Evolutionary conservation across 2,888 invertebrate genomes (phyloP), one percentile per base, ranked within the genome.

Genomic region (Rhagonycha fulva): DNA sequence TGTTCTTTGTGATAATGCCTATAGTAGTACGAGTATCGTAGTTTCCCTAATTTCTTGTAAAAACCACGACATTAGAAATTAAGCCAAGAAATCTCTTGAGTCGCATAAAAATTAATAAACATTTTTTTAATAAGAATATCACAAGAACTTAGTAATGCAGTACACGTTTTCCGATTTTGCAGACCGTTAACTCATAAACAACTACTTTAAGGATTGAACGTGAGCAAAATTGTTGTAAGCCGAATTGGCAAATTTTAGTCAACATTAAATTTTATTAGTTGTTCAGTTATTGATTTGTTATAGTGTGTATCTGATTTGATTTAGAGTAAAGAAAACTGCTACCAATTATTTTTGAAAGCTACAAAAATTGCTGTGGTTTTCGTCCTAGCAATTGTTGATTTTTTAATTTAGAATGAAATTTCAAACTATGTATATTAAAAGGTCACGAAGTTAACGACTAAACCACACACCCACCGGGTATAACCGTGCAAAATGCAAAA

Each of bases 141-240:
- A 47, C 7, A 47, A 47, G 68, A 70, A 71, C 71, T 78, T 72
- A n/a, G 26, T 66, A 76, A 79, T 79, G 70, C 78, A 28, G 68
- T 72, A 74, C 78, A 76, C 78, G 77, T 78, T 71, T 61, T 69
- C 62, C 72, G 74, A 73, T 78, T 74, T 78, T 76, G 73, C 75
- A 74, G 70, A 30, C 78, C 70, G 76, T 79, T 79, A 78, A 75
- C 75, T 75, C 79, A 72, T 78, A 77, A 78, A 80, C 80, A 78
- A 78, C 77, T 76, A 76, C 74, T 75, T 76, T 73, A 75, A 76
- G 70, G 66, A 73, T 47, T 69, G 32, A 68, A 79, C 78, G 79
- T 75, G 78, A 78, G 75, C 67, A 24, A 24, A 72, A 67, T 75
- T 75, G 67, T 66, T 14, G 71, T 70, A 28, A 62, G 26, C 62